These are phyloP conservation scores for Flabesymbios commensalis DNA, from an alignment of 2,888 invertebrate species.

Conservation along the genomic window DNA sequence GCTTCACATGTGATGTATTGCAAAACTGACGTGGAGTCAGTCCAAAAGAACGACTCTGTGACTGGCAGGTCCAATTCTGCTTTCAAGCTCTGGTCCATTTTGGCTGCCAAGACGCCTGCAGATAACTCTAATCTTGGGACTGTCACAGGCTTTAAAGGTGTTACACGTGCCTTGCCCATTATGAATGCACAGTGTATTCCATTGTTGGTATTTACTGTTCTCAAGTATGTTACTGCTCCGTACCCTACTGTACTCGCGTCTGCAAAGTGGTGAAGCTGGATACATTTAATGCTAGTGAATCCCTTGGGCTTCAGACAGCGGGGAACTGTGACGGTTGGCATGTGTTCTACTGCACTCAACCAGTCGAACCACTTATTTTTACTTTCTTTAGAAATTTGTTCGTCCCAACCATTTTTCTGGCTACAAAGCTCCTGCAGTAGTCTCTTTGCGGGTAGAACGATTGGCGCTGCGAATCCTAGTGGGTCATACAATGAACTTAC, in stretches of 20 bases:
- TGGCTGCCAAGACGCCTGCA: slow-evolving; percentile 23
- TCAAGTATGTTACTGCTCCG: slow-evolving; percentile 1
- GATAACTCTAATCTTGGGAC: slow-evolving; percentile 33
- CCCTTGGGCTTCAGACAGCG: slow-evolving; percentile 14
- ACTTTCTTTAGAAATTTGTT: slow-evolving; percentile 14
- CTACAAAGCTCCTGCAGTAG: slow-evolving; percentile 32
- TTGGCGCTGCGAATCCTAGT: slow-evolving; percentile 35
- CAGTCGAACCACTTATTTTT: slow-evolving; percentile 1
- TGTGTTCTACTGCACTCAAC: not conserved
- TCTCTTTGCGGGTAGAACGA: slow-evolving; percentile 28
- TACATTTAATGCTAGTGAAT: not conserved
- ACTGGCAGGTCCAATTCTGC: not conserved
- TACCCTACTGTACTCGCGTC: slow-evolving; percentile 13
- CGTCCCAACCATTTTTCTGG: slow-evolving; percentile 27
- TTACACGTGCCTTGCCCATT: slow-evolving; percentile 29
- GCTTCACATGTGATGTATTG: slow-evolving; percentile 36
- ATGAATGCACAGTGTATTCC: not conserved
- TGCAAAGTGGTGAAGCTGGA: slow-evolving; percentile 6
- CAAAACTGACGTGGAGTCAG: slow-evolving; percentile 33
- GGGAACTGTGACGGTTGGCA: not conserved
- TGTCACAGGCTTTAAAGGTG: slow-evolving; percentile 31
- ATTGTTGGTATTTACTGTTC: not conserved
- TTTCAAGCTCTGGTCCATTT: not conserved
- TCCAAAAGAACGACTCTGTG: slow-evolving; percentile 18
- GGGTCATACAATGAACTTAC: slow-evolving; percentile 37